Percentiles rank a stretch among this genome's conserved stretches.
Conservation (phyloP, 2,797 vertebrate species). For the Cichlasoma orientale region DNA sequence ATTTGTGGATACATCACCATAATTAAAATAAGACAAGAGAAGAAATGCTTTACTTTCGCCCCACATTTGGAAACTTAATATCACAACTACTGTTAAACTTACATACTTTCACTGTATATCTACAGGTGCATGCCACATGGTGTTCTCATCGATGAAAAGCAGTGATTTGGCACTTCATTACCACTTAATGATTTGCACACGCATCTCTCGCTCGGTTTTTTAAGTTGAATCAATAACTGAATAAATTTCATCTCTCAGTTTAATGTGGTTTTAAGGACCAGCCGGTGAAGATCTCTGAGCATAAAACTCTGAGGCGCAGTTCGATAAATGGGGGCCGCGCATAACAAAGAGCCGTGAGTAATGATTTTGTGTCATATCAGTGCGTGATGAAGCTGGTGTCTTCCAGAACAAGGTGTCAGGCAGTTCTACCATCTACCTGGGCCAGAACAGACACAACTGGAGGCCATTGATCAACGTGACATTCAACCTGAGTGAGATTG, state of each 20-base stretch:
- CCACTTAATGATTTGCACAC: background rate
- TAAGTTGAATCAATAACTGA: background rate
- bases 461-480: conserved; percentile 69
- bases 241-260: background rate
- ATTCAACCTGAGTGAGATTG: conserved; percentile 72
- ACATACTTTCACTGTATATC: background rate
- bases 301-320: background rate
- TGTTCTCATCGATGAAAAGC: background rate
- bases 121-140: background rate
- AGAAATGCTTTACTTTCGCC: background rate
- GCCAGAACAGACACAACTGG: conserved; percentile 75
- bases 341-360: background rate
- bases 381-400: conserved; percentile 7
- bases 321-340: background rate
- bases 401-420: conserved; percentile 68
- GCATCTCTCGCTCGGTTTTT: background rate
- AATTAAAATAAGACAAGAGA: background rate
- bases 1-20: conserved; percentile 22
- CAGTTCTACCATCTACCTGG: conserved; percentile 67
- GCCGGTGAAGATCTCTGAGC: background rate
- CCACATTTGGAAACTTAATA: background rate
- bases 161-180: conserved; percentile 30
- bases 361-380: background rate
- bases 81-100: background rate
- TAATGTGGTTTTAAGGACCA: conserved; percentile 3